A percentile compares a stretch with the other conserved stretches of the same genome.
Evolutionary conservation across 1,140 invertebrate genomes (phyloP).

Genomic region (Drosophila pallidifrons): DNA sequence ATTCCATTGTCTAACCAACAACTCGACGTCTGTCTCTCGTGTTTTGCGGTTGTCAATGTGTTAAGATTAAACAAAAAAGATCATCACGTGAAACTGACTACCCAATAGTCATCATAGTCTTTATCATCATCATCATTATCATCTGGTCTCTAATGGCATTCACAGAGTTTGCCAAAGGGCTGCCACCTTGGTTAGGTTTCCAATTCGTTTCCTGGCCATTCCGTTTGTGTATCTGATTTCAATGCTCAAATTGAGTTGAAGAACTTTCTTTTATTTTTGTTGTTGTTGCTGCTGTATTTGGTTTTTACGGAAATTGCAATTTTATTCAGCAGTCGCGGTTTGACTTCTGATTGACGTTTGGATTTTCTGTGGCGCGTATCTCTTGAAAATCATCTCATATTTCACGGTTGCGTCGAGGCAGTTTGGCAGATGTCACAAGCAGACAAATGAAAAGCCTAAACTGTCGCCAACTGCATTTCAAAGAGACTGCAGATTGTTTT

Average conservation of each 20-base stretch:
- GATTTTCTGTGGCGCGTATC: constrained; percentile 40
- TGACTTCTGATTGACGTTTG: constrained; percentile 80
- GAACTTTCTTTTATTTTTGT: constrained; percentile 11
- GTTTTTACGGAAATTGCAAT: constrained; percentile 64
- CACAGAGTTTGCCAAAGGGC: constrained; percentile 20
- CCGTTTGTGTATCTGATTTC: constrained; percentile 65
- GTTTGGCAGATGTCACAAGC: constrained; percentile 64
- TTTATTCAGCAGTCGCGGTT: constrained; percentile 69
- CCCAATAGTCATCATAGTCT: neutral
- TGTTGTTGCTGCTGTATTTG: neutral
- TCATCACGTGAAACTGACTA: constrained; percentile 33
- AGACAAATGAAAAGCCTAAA: constrained; percentile 21
- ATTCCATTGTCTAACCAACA: constrained; percentile 65
- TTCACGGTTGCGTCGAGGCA: constrained; percentile 43
- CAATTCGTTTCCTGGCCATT: constrained; percentile 21
- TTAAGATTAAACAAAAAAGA: constrained; percentile 28
- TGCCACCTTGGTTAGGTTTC: constrained; percentile 45
- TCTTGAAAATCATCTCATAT: constrained; percentile 64
- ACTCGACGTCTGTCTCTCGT: constrained; percentile 20
- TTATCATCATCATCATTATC: neutral
- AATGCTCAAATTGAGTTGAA: constrained; percentile 73
- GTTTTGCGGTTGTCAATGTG: constrained; percentile 33
- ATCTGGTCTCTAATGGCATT: neutral
- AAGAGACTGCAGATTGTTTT: neutral
- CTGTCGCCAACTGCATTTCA: constrained; percentile 11